These are phyloP conservation scores for Morpho achilles DNA, from an alignment of 2,888 invertebrate species.

Conservation along the genomic window DNA sequence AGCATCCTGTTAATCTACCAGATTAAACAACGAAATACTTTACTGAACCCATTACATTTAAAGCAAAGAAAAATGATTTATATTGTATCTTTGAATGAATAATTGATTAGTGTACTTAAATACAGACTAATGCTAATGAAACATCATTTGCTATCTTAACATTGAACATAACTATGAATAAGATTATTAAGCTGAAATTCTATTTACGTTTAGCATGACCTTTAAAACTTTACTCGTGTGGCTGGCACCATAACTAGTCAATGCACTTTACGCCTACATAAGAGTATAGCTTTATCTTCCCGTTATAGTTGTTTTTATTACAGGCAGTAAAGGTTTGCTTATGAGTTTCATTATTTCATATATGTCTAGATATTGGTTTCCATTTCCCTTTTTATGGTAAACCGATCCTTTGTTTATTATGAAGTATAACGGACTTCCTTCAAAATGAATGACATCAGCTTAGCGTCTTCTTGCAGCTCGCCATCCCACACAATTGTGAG, in stretches of 20 bases:
- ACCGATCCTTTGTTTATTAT: conserved; percentile 12
- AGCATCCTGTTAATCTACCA: no score
- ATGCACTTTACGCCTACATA: conserved; percentile 29
- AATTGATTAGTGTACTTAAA: no score
- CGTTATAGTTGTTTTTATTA: conserved; percentile 22
- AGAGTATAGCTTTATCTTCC: conserved; percentile 17
- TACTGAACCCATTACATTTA: no score
- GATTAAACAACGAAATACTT: no score
- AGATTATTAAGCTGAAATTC: conserved; percentile 15
- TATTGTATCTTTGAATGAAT: no score
- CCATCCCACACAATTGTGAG: conserved; percentile 21
- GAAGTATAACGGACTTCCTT: conserved; percentile 4
- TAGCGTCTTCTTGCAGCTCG: conserved; percentile 6
- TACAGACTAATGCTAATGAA: no score
- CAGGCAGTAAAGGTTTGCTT: conserved; percentile 20
- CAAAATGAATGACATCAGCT: conserved; percentile 17
- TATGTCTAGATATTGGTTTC: conserved; percentile 18
- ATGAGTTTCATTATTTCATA: conserved; percentile 23
- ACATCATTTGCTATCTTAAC: no score
- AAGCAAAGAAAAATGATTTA: no score
- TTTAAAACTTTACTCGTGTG: conserved; percentile 18
- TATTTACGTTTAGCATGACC: conserved; percentile 25
- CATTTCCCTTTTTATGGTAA: conserved; percentile 16
- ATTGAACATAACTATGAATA: not conserved
- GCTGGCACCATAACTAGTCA: conserved; percentile 22